Conservation (phyloP, 2,113 vertebrate genomes). For the Loxodonta africana region DNA sequence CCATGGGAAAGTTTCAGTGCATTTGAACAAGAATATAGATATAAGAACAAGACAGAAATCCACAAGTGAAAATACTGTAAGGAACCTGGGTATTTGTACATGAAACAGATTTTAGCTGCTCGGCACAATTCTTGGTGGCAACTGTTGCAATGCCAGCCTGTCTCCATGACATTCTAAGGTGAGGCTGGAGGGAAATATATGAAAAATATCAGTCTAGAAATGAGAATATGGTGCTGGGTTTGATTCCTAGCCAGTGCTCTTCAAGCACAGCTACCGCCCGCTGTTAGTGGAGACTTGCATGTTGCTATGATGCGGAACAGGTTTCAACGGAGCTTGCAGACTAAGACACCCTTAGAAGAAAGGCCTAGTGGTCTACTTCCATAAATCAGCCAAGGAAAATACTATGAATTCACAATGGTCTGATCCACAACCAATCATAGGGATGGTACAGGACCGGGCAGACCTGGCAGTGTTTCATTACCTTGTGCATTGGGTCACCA, state of each 20-base stretch:
- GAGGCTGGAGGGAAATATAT: not conserved
- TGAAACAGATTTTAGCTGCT: not conserved
- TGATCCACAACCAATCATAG: not conserved
- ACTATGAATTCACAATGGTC: not conserved
- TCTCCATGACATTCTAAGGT: not conserved
- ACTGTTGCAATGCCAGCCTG: not conserved
- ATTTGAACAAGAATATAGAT: not conserved
- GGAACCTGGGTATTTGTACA: not conserved
- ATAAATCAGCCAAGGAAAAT: not conserved
- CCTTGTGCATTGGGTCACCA: not conserved
- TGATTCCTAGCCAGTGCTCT: not conserved
- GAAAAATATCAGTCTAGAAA: not conserved
- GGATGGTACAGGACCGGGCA: not conserved
- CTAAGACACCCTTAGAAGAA: not conserved
- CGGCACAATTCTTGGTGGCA: not conserved
- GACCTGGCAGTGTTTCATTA: not conserved
- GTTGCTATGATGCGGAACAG: not conserved
- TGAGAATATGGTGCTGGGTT: not conserved
- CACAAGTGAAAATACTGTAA: conserved; percentile 3
- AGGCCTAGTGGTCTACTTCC: not conserved
- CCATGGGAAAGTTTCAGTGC: not conserved
- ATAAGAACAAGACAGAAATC: not conserved
- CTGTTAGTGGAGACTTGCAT: not conserved
- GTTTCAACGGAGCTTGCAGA: not conserved
- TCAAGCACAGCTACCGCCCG: not conserved